Percentiles rank a stretch among this genome's conserved stretches.
Evolutionary conservation across 1,140 invertebrate species (phyloP).

Genomic region (Ctenoplectra terminalis): DNA sequence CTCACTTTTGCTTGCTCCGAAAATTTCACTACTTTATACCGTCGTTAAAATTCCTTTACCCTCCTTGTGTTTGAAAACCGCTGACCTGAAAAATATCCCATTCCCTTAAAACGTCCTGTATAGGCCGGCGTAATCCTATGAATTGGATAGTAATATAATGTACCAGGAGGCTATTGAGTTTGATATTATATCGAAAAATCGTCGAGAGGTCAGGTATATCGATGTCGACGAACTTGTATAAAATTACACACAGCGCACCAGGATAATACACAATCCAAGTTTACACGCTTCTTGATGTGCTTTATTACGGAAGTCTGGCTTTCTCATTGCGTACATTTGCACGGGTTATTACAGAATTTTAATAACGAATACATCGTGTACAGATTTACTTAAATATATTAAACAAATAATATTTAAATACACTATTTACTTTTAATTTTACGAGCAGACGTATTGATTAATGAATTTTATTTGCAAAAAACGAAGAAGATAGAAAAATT

Average conservation of each 20-base stretch:
- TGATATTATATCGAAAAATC: constrained; percentile 1
- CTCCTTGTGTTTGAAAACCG: background rate
- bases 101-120: background rate
- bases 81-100: background rate
- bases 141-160: constrained; percentile 19
- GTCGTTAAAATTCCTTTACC: background rate
- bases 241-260: background rate
- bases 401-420: background rate
- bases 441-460: background rate
- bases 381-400: too few species aligned
- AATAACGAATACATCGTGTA: background rate
- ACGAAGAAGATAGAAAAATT: too few species aligned
- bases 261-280: background rate
- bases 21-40: background rate
- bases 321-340: background rate
- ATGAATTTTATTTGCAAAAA: too few species aligned
- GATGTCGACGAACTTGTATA: background rate
- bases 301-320: constrained; percentile 4
- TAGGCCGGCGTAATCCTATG: background rate
- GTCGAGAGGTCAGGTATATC: background rate
- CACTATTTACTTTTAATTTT: background rate
- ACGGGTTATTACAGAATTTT: background rate
- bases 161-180: background rate
- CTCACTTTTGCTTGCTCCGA: too few species aligned
- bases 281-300: background rate